Evolutionary conservation across 2,113 vertebrate species (phyloP).

Genomic region (Heterotilapia buettikoferi): DNA sequence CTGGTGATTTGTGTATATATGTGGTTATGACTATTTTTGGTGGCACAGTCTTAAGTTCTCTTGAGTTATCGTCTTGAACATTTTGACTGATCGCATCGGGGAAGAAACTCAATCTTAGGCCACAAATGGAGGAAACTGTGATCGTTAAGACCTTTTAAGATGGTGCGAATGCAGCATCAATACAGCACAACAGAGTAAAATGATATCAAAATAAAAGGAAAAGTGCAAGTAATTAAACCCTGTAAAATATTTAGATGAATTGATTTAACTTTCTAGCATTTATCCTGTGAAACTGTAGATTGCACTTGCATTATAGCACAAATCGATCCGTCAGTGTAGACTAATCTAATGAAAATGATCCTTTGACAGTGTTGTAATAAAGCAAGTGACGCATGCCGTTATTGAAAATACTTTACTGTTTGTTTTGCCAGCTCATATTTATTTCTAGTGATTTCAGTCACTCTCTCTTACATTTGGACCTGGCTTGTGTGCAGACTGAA

Average conservation of each 20-base stretch:
- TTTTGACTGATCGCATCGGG: not conserved
- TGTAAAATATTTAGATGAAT: not conserved
- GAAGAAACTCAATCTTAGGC: not conserved
- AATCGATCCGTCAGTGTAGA: not conserved
- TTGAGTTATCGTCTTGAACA: not conserved
- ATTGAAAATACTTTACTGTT: not conserved
- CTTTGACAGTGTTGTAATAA: not conserved
- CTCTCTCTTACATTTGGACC: not conserved
- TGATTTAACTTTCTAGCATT: not conserved
- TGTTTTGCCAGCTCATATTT: not conserved
- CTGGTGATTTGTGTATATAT: not conserved
- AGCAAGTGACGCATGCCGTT: not conserved
- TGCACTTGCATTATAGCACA: not conserved
- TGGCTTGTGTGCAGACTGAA: constrained; percentile 7
- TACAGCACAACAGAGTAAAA: not conserved
- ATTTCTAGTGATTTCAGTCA: not conserved
- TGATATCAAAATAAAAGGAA: not conserved
- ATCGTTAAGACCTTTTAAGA: not conserved
- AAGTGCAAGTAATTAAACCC: not conserved
- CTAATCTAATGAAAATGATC: not conserved
- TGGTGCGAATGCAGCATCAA: accelerated
- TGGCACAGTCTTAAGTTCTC: not conserved
- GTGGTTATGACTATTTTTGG: not conserved
- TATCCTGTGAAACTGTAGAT: not conserved
- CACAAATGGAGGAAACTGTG: not conserved